Percentiles rank a stretch among this genome's conserved stretches.
Evolutionary conservation across 2,888 invertebrate species (phyloP).

Genomic region (Acleris sparsana): DNA sequence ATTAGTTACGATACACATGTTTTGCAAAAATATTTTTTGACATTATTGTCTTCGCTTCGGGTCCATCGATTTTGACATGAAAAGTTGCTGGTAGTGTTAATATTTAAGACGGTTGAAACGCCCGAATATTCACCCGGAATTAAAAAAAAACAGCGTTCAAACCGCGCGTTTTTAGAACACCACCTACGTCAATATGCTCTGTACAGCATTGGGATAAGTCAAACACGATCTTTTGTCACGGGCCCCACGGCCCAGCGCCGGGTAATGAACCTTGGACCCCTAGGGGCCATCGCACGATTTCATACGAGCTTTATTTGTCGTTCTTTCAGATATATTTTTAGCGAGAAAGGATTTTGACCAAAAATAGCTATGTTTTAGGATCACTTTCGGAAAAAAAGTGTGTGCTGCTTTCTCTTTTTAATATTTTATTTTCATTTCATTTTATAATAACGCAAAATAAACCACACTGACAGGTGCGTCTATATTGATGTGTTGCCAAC

Average conservation of each 20-base stretch:
- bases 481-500: too few relatives aligned
- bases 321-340: constrained; percentile 1
- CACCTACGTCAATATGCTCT: background rate
- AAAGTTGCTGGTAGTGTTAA: too few relatives aligned
- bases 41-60: too few relatives aligned
- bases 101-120: too few relatives aligned
- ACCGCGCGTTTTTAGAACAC: constrained; percentile 1
- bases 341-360: background rate
- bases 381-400: too few relatives aligned
- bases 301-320: constrained; percentile 12
- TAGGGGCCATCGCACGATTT: constrained; percentile 13
- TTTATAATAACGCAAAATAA: background rate
- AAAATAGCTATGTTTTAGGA: too few relatives aligned
- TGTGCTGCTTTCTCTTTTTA: too few relatives aligned
- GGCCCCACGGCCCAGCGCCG: constrained; percentile 12
- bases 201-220: constrained; percentile 2
- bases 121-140: too few relatives aligned
- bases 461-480: background rate
- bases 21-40: too few relatives aligned
- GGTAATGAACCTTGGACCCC: constrained; percentile 19
- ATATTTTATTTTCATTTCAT: too few relatives aligned
- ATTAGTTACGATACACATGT: too few relatives aligned
- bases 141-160: background rate
- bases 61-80: too few relatives aligned
- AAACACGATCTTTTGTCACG: constrained; percentile 27